Base-by-base conservation (phyloP, 1,140 invertebrate species). In the Heliconius hewitsoni region DNA sequence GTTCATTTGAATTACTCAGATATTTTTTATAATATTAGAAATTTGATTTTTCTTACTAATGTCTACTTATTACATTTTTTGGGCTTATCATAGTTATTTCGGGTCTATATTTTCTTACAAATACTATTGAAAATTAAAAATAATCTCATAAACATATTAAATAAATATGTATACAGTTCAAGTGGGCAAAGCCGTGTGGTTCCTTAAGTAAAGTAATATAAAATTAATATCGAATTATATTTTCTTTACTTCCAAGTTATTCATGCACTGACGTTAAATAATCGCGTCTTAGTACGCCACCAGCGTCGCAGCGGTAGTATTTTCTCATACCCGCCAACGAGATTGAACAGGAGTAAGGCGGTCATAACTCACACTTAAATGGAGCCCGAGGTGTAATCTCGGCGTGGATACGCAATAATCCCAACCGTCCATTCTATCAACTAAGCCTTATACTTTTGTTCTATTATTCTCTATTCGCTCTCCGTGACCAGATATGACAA, bases 311-410 rank as follows among this genome's bases (percentile, higher is more conserved):
- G 81, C 76, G 82, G 84, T 90, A 90, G 87, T 93, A 93, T 93
- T 92, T 93, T 88, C 90, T 93, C 88, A 92, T 92, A 90, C 50
- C 6, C 82, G 86, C 84, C 85, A 86, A 88, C 88, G 87, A 92
- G 89, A 93, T 90, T 90, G 90, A 90, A 84, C 88, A 83, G 88
- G 82, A 86, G 86, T 88, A 91, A 91, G 90, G 88, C 88, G 86
- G 85, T 88, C 90, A 91, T 93, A 93, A 93, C 86, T 93, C 89
- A 91, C 89, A 87, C 86, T 93, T 92, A 91, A 88, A 87, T 83
- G 87, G 84, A 85, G 88, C 85, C 84, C 83, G 86, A 86, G 88
- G 86, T 86, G 89, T 91, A 93, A 93, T 93, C 91, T 90, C 84
- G 84, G 82, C 88, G 84, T 86, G 87, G 88, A 88, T 89, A 87